Percentiles rank a stretch among this genome's conserved stretches.
Evolutionary conservation across 2,113 vertebrate genomes (phyloP).

Genomic region (Scatophagus argus): DNA sequence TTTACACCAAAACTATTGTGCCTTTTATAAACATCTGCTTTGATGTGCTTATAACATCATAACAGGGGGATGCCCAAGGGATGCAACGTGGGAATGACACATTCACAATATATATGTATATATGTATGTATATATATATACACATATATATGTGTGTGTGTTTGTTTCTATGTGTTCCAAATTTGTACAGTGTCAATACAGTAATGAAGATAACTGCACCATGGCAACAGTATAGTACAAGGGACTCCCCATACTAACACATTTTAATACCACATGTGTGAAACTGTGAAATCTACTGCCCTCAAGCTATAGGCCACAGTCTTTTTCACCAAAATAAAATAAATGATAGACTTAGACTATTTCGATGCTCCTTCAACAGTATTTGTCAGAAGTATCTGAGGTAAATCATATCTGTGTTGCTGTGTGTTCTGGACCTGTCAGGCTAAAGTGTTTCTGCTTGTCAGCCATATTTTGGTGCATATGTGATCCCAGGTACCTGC

Average conservation of each 20-base stretch:
- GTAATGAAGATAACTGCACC: not conserved
- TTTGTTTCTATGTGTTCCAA: too few species aligned
- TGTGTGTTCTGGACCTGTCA: conserved; percentile 24
- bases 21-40: too few species aligned
- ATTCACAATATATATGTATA: too few species aligned
- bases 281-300: not conserved
- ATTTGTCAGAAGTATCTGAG: not conserved
- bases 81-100: too few species aligned
- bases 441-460: conserved; percentile 18
- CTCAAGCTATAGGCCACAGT: not conserved
- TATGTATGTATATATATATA: too few species aligned
- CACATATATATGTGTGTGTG: too few species aligned
- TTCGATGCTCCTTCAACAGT: not conserved
- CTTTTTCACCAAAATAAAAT: not conserved
- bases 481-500: conserved; percentile 43
- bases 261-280: not conserved
- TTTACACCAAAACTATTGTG: too few species aligned
- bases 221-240: not conserved
- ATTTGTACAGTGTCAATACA: not conserved
- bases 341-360: not conserved
- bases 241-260: not conserved
- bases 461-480: conserved; percentile 19
- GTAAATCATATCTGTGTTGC: conserved; percentile 6
- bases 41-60: too few species aligned
- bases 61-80: too few species aligned